These are phyloP conservation scores for Emberiza fucata DNA, from an alignment of 2,113 vertebrate genomes.

Conservation along the genomic window DNA sequence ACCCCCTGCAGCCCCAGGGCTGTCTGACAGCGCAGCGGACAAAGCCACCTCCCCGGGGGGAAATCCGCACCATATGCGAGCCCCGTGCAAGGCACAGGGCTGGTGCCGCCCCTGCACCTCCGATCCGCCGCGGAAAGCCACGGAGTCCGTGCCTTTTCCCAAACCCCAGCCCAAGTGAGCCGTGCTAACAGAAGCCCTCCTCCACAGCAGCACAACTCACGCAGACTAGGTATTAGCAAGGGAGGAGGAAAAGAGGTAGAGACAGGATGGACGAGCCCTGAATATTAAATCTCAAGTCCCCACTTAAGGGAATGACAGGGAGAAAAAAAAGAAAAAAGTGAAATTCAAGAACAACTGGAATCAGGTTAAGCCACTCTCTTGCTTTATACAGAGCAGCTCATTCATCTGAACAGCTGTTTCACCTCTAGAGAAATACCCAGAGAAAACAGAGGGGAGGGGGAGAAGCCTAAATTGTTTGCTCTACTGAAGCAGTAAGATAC, in stretches of 20 bases:
- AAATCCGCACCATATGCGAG: constrained; percentile 34
- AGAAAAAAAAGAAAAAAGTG: background rate
- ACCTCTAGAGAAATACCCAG: constrained; percentile 54
- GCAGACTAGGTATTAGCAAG: background rate
- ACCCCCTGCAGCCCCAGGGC: constrained; percentile 53
- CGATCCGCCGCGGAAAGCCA: background rate
- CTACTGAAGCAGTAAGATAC: constrained; percentile 4
- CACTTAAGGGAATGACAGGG: background rate
- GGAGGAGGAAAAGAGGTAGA: constrained; percentile 1
- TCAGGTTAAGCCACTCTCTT: constrained; percentile 38
- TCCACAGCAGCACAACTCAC: background rate
- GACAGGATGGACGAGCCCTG: constrained; percentile 12
- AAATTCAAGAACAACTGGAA: constrained; percentile 54
- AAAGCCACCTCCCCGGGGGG: constrained; percentile 6
- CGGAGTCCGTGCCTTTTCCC: background rate
- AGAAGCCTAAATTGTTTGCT: constrained; percentile 38
- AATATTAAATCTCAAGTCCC: constrained; percentile 30
- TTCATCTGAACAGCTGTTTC: constrained; percentile 65
- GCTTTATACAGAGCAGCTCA: constrained; percentile 20
- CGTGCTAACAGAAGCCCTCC: background rate
- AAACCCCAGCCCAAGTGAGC: background rate
- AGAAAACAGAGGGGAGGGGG: constrained; percentile 28
- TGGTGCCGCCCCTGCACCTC: background rate
- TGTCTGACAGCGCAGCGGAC: constrained; percentile 38
- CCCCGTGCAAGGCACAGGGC: background rate